Evolutionary conservation across 2,888 invertebrate species (phyloP).

Genomic region (Chymomyza procnemis): DNA sequence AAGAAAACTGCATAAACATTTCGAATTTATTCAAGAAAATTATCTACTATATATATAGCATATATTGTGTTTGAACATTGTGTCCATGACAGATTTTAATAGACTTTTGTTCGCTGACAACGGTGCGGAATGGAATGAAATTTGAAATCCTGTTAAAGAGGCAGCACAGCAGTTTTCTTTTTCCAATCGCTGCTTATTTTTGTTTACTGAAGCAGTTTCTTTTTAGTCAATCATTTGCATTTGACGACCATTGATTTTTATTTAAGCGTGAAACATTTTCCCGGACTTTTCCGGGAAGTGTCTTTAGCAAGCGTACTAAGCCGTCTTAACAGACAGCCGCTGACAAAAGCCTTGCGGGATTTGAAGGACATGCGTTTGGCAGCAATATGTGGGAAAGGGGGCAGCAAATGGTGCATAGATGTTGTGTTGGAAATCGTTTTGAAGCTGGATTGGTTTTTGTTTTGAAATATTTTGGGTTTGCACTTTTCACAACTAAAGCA

Average conservation of each 20-base stretch:
- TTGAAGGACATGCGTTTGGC: no score
- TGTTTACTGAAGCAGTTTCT: background rate
- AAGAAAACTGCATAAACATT: slow-evolving; percentile 52
- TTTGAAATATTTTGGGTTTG: no score
- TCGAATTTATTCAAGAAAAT: slow-evolving; percentile 45
- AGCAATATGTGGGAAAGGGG: no score
- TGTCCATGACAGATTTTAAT: background rate
- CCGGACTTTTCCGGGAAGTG: background rate
- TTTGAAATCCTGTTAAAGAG: background rate
- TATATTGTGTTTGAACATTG: background rate
- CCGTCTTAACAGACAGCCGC: background rate
- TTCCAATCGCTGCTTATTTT: no score
- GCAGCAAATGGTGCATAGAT: background rate
- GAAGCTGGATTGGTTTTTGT: no score
- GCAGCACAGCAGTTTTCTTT: no score
- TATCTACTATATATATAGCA: no score
- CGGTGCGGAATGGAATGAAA: background rate
- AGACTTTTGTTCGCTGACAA: background rate
- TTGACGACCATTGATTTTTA: slow-evolving; percentile 3
- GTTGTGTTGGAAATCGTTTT: no score
- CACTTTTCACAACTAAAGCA: no score
- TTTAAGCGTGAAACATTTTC: background rate
- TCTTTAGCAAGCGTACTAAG: background rate
- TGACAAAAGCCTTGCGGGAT: no score
- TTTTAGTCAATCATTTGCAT: background rate